Evolutionary conservation across 2,113 vertebrate species (phyloP).

Genomic region (Mustelus asterias): DNA sequence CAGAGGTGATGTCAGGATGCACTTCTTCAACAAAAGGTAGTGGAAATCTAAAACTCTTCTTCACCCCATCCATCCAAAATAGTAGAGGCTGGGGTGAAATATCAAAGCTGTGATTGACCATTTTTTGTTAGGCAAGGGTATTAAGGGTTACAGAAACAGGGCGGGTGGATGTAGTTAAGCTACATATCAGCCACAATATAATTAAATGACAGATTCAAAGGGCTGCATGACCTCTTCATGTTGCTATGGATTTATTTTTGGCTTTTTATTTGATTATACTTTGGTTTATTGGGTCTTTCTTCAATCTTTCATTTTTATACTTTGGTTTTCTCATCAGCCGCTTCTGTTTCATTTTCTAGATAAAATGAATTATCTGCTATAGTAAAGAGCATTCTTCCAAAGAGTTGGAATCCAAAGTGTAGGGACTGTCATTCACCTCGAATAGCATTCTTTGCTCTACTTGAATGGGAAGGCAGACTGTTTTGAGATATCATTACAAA

Average conservation of each 20-base stretch:
- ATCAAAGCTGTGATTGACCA: not conserved
- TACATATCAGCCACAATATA: not conserved
- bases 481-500: not conserved
- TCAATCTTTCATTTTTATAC: not conserved
- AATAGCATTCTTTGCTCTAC: not conserved
- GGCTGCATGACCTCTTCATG: not conserved
- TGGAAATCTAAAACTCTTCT: not conserved
- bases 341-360: not conserved
- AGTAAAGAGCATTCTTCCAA: not conserved
- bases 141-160: not conserved
- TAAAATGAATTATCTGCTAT: not conserved
- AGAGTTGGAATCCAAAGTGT: not conserved
- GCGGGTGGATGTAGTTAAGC: not conserved
- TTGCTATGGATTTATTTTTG: not conserved
- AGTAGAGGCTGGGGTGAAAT: not conserved
- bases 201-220: not conserved
- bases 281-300: not conserved
- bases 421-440: not conserved
- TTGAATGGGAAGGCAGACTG: not conserved
- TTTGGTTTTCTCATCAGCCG: not conserved
- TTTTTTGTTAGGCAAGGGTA: not conserved
- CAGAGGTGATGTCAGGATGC: not conserved
- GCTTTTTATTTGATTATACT: not conserved
- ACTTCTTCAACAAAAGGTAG: not conserved
- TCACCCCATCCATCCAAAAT: not conserved